Percentiles rank a stretch among this genome's conserved stretches.
Conservation (phyloP, 2,113 vertebrate genomes). For the Phoenicopterus ruber region DNA sequence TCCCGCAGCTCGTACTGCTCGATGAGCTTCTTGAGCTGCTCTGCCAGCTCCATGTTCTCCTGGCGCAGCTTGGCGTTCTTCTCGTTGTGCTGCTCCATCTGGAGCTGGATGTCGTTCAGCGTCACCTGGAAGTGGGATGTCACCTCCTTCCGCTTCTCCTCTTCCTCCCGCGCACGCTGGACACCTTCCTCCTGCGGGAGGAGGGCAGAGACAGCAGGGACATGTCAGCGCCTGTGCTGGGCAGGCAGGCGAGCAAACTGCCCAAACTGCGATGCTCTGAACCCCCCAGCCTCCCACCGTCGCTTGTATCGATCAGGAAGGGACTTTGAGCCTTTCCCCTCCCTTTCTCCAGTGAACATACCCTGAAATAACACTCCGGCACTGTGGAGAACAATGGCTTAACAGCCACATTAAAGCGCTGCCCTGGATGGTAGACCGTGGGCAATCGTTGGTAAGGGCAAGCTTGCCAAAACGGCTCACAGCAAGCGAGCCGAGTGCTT, state of each 20-base stretch:
- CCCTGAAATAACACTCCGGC: fast-evolving
- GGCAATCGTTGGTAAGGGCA: fast-evolving
- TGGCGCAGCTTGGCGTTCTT: constrained; percentile 90
- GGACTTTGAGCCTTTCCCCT: neutral
- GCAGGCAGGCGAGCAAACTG: neutral
- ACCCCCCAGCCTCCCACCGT: fast-evolving
- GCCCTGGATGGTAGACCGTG: neutral
- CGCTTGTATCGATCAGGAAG: fast-evolving
- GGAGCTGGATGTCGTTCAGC: constrained; percentile 93
- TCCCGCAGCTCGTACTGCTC: constrained; percentile 97
- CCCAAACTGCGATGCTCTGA: fast-evolving
- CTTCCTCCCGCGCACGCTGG: constrained; percentile 91
- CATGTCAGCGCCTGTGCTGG: neutral
- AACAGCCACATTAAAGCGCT: fast-evolving
- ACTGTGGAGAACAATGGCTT: fast-evolving
- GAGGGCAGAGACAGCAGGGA: neutral
- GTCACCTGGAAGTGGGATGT: constrained; percentile 97
- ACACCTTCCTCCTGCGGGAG: constrained; percentile 86
- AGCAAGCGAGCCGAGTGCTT: fast-evolving
- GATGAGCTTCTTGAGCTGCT: constrained; percentile 95
- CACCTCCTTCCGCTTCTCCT: constrained; percentile 97
- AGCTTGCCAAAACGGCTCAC: fast-evolving
- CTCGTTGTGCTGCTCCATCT: constrained; percentile 98
- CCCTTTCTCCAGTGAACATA: fast-evolving
- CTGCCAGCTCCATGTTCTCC: constrained; percentile 94